phyloP scores from a whole-genome alignment of 2,888 invertebrate genomes.

The Crocallis elinguaria region DNA sequence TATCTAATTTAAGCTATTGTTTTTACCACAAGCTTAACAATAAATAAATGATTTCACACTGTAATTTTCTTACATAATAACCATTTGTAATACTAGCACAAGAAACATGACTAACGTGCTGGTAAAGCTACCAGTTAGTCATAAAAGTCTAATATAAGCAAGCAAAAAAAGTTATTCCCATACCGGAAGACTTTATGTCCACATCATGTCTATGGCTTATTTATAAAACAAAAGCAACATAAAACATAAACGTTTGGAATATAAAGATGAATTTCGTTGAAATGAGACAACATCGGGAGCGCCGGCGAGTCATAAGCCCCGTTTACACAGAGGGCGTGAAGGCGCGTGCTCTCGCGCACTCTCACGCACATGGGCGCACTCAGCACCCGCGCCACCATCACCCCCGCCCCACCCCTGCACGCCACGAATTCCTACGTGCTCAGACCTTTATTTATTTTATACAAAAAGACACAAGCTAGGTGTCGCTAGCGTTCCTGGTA shows the following conservation, averaged over 20 bases:
- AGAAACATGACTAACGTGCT: constrained; percentile 4
- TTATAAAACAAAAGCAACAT: constrained; percentile 34
- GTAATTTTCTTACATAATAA: background rate
- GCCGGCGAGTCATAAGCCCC: constrained; percentile 12
- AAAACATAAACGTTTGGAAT: constrained; percentile 37
- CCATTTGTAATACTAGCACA: constrained; percentile 5
- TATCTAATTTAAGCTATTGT: background rate
- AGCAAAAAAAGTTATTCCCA: constrained; percentile 22
- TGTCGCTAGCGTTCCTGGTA: constrained; percentile 4
- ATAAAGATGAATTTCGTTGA: constrained; percentile 40
- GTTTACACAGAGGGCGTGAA: constrained; percentile 26
- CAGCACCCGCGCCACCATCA: constrained; percentile 5
- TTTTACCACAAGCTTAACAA: background rate
- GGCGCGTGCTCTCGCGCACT: constrained; percentile 44
- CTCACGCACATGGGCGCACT: constrained; percentile 36
- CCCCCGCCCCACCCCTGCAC: constrained; percentile 31
- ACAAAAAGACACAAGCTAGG: constrained; percentile 8
- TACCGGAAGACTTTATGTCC: constrained; percentile 35
- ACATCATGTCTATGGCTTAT: constrained; percentile 31
- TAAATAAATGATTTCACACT: background rate
- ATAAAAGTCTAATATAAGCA: constrained; percentile 7
- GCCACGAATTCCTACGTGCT: constrained; percentile 62
- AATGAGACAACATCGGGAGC: constrained; percentile 41
- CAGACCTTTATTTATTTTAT: constrained; percentile 62
- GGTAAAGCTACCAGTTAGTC: constrained; percentile 8